A percentile compares a stretch with the other conserved stretches of the same genome.
Evolutionary conservation across 2,888 invertebrate genomes (phyloP).

Genomic region (Synergus umbraculus): DNA sequence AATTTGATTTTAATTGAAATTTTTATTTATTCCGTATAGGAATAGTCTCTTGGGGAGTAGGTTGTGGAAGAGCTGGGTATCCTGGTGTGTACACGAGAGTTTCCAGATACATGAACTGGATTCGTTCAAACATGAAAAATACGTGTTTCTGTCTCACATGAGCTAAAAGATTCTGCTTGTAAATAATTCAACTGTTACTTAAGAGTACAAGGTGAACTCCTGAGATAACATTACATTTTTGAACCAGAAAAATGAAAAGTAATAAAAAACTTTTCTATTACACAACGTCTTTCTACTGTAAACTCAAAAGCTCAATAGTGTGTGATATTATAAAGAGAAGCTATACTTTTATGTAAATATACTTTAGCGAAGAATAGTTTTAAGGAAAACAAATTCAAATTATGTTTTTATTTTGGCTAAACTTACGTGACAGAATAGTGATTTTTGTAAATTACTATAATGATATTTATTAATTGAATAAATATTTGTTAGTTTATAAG

Average conservation of each 20-base stretch:
- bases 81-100: slow-evolving; percentile 88
- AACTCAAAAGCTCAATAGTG: background rate
- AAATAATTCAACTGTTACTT: slow-evolving; percentile 2
- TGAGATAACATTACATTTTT: background rate
- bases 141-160: slow-evolving; percentile 84
- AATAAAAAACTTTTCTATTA: background rate
- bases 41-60: slow-evolving; percentile 92
- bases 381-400: background rate
- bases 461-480: background rate
- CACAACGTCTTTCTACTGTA: background rate
- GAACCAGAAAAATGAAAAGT: background rate
- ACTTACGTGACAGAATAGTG: background rate
- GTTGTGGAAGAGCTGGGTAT: slow-evolving; percentile 86
- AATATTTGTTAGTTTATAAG: background rate
- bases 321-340: background rate
- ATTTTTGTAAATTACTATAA: background rate
- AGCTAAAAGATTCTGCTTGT: slow-evolving; percentile 39
- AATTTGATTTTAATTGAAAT: too few relatives aligned
- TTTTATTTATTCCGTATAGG: slow-evolving; percentile 78
- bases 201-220: background rate
- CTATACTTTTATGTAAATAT: slow-evolving; percentile 13
- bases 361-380: background rate
- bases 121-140: slow-evolving; percentile 85
- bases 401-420: background rate
- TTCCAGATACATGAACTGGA: slow-evolving; percentile 85